A percentile compares a stretch with the other conserved stretches of the same genome.
Evolutionary conservation across 2,888 invertebrate genomes (phyloP).

Genomic region (Lasius platythorax): DNA sequence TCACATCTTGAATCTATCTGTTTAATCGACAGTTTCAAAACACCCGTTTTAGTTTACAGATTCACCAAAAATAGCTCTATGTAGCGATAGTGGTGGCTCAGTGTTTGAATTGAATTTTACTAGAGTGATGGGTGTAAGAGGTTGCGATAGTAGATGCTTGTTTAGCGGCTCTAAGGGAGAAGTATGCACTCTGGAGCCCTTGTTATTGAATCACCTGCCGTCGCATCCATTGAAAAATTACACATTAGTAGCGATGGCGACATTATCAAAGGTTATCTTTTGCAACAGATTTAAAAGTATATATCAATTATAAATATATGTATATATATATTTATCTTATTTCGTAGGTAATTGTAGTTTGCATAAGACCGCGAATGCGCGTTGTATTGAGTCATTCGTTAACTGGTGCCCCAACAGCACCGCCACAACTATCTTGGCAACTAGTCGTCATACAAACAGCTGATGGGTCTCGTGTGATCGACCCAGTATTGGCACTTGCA

Average conservation of each 20-base stretch:
- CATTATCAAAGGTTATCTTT: conserved; percentile 92
- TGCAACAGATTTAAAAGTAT: background rate
- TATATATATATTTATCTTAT: conserved; percentile 63
- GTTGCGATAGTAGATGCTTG: conserved; percentile 96
- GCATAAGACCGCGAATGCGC: conserved; percentile 91
- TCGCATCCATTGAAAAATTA: conserved; percentile 91
- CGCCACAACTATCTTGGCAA: conserved; percentile 98
- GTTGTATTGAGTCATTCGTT: conserved; percentile 93
- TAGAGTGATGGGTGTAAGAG: conserved; percentile 94
- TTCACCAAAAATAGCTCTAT: conserved; percentile 91
- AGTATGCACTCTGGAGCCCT: conserved; percentile 92
- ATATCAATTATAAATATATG: background rate
- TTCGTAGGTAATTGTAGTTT: conserved; percentile 91
- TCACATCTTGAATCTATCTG: background rate
- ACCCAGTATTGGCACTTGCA: conserved; percentile 96
- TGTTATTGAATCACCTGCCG: conserved; percentile 88
- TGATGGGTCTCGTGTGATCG: conserved; percentile 89
- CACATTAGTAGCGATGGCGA: conserved; percentile 96
- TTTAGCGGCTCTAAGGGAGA: conserved; percentile 99
- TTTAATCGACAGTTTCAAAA: conserved; percentile 20
- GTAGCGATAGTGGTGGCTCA: conserved; percentile 97
- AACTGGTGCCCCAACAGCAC: conserved; percentile 90
- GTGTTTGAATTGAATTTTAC: conserved; percentile 97
- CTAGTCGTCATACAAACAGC: conserved; percentile 93
- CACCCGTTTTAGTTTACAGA: conserved; percentile 88